Conservation (phyloP, 2,797 vertebrate genomes). For the Gallinago stenura region DNA sequence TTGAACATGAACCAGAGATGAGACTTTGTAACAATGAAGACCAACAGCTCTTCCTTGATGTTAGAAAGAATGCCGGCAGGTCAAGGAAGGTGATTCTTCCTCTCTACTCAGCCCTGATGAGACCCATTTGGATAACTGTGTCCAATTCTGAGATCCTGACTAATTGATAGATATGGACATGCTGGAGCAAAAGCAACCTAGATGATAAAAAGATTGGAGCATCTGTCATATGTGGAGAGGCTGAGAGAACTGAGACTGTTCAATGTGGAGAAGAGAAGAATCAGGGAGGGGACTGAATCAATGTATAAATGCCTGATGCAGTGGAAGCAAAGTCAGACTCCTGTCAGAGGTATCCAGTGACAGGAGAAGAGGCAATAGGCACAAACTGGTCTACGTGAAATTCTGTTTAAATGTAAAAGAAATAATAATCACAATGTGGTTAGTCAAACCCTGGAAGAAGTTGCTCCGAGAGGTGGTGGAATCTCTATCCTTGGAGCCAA, state of each 20-base stretch:
- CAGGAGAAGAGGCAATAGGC: neutral
- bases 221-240: neutral
- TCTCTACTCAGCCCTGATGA: neutral
- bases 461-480: neutral
- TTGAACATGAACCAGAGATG: neutral
- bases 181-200: neutral
- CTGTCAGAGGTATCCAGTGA: neutral
- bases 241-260: neutral
- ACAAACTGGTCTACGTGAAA: neutral
- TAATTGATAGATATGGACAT: neutral
- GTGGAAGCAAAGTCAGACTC: neutral
- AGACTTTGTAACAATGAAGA: neutral
- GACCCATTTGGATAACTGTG: neutral
- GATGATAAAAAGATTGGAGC: neutral
- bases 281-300: fast-evolving
- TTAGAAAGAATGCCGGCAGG: neutral
- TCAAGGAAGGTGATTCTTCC: neutral
- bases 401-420: neutral
- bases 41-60: neutral
- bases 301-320: neutral
- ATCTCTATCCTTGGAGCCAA: neutral
- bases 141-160: neutral
- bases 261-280: neutral
- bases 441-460: neutral
- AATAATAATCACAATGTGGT: neutral